phyloP scores from a whole-genome alignment of 2,888 invertebrate genomes.

The Agrypnus murinus region DNA sequence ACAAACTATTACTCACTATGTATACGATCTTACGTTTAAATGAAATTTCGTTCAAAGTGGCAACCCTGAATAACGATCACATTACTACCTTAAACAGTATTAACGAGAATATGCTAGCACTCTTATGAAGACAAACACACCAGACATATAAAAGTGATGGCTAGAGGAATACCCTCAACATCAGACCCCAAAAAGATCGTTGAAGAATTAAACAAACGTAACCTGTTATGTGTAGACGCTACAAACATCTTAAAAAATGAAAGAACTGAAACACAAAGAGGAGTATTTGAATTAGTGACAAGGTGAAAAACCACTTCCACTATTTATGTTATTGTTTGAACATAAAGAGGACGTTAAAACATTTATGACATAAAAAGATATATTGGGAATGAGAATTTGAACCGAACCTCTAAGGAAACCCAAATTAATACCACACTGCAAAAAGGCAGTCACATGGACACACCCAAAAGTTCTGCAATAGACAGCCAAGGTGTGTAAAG shows the following conservation, averaged over 20 bases:
- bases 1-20: slow-evolving; percentile 11
- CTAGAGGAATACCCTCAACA: slow-evolving; percentile 9
- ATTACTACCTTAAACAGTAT: slow-evolving; percentile 13
- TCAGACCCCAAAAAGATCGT: slow-evolving; percentile 23
- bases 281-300: background rate
- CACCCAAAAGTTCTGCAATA: slow-evolving; percentile 20
- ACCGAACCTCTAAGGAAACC: slow-evolving; percentile 25
- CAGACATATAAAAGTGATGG: slow-evolving; percentile 29
- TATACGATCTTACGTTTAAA: background rate
- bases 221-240: slow-evolving; percentile 15
- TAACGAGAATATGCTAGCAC: slow-evolving; percentile 29
- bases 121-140: slow-evolving; percentile 35
- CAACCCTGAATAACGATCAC: slow-evolving; percentile 25
- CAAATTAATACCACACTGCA: slow-evolving; percentile 11
- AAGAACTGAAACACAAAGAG: slow-evolving; percentile 17
- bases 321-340: slow-evolving; percentile 25
- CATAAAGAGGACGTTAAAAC: slow-evolving; percentile 18
- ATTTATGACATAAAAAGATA: background rate
- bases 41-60: slow-evolving; percentile 19
- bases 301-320: slow-evolving; percentile 26
- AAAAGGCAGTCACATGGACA: slow-evolving; percentile 25
- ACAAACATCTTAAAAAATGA: slow-evolving; percentile 20
- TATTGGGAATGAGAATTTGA: slow-evolving; percentile 14
- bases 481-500: slow-evolving; percentile 25
- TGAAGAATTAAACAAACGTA: slow-evolving; percentile 15